These are phyloP conservation scores for Lissonota sp. DNA, from an alignment of 2,888 invertebrate species.

Conservation along the genomic window DNA sequence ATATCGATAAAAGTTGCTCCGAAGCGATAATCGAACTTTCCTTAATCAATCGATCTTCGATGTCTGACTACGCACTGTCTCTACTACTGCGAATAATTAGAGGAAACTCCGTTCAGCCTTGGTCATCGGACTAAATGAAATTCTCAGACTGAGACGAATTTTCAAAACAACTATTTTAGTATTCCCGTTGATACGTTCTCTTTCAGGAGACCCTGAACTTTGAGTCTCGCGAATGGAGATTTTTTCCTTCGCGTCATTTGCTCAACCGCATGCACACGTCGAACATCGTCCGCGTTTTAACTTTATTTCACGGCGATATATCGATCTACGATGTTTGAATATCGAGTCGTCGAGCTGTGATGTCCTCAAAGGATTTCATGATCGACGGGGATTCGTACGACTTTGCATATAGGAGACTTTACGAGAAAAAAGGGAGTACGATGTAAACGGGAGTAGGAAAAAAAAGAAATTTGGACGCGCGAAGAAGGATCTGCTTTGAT, in stretches of 20 bases:
- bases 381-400: background rate
- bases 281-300: background rate
- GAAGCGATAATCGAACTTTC: background rate
- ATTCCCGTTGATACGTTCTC: no score
- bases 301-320: background rate
- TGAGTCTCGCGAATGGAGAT: background rate
- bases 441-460: background rate
- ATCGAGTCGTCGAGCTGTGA: background rate
- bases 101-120: no score
- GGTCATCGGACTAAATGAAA: no score
- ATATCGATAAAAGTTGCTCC: background rate
- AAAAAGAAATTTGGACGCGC: background rate
- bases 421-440: background rate
- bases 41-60: background rate
- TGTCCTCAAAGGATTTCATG: background rate
- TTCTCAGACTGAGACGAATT: background rate
- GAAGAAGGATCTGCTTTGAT: background rate
- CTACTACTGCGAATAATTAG: conserved; percentile 9
- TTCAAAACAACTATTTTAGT: background rate
- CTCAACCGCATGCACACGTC: background rate
- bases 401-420: background rate
- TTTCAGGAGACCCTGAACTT: no score
- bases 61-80: conserved; percentile 8
- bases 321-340: background rate
- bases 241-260: background rate